Evolutionary conservation across 2,113 vertebrate genomes (phyloP).

Genomic region (Sceloporus undulatus): DNA sequence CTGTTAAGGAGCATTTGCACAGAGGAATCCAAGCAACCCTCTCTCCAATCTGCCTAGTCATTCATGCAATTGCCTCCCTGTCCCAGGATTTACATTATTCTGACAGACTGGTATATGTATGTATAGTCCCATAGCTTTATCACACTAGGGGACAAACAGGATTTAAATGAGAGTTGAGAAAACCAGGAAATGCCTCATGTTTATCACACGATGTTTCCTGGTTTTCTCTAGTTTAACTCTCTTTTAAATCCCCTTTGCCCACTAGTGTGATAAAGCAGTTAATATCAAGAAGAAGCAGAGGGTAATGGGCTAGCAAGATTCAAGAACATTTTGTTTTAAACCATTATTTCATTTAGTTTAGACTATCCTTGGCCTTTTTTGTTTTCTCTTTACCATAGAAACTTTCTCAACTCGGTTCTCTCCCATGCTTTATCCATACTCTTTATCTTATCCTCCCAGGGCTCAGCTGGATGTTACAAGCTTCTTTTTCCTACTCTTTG

Average conservation of each 20-base stretch:
- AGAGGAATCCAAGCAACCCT: neutral
- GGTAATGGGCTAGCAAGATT: neutral
- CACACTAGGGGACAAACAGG: too few relatives aligned
- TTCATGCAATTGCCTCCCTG: neutral
- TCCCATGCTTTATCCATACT: neutral
- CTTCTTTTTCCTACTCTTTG: neutral
- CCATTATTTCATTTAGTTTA: neutral
- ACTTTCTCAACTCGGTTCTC: neutral
- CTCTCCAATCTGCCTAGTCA: neutral
- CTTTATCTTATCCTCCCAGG: neutral
- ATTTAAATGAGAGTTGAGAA: too few relatives aligned
- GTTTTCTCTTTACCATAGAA: neutral
- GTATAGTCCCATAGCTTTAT: neutral
- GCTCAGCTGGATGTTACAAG: neutral
- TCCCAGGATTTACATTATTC: neutral
- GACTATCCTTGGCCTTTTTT: neutral
- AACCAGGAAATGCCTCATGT: too few relatives aligned
- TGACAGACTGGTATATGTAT: neutral
- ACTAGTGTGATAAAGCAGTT: too few relatives aligned
- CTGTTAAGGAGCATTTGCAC: neutral
- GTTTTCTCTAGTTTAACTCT: too few relatives aligned
- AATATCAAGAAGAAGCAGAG: neutral
- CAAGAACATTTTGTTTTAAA: neutral
- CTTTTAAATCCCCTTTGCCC: too few relatives aligned
- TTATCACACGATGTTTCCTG: too few relatives aligned